Evolutionary conservation across 1,140 invertebrate species (phyloP).

Genomic region (Medauroidea extradentata): DNA sequence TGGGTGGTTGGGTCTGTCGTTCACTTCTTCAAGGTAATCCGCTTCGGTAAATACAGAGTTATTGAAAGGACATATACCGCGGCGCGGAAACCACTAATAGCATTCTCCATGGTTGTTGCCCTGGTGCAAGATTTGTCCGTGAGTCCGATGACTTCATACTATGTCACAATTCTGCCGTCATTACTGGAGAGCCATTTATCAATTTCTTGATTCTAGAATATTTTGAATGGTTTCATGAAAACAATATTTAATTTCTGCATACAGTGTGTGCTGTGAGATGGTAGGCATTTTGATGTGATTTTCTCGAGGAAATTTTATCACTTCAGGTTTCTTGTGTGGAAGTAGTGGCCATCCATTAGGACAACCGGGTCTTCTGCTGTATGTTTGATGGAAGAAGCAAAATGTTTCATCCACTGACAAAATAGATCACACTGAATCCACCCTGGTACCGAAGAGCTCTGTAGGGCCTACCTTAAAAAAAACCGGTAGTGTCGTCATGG

Average conservation of each 20-base stretch:
- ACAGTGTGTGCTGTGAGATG: slow-evolving; percentile 36
- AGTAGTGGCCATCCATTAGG: not conserved
- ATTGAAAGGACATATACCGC: not conserved
- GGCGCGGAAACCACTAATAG: not conserved
- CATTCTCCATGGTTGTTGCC: not conserved
- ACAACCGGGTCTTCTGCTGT: slow-evolving; percentile 28
- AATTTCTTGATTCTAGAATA: slow-evolving; percentile 33
- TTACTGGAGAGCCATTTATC: not conserved
- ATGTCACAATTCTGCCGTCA: not conserved
- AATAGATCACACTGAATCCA: slow-evolving; percentile 37
- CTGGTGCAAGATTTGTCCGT: not conserved
- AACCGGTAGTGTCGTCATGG: too few relatives aligned
- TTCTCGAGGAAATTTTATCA: slow-evolving; percentile 20
- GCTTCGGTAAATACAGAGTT: too few relatives aligned
- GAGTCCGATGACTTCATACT: not conserved
- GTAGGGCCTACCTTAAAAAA: too few relatives aligned
- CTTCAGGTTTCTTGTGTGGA: not conserved
- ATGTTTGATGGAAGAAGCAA: slow-evolving; percentile 23
- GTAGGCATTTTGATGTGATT: slow-evolving; percentile 27
- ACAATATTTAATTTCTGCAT: slow-evolving; percentile 40
- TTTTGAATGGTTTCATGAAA: slow-evolving; percentile 39
- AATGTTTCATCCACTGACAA: slow-evolving; percentile 39
- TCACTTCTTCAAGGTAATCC: too few relatives aligned
- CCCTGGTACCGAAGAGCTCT: too few relatives aligned
- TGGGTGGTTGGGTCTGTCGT: too few relatives aligned